Percentiles rank a stretch among this genome's conserved stretches.
phyloP scores from a whole-genome alignment of 2,888 invertebrate genomes.

The Meteorus colon region DNA sequence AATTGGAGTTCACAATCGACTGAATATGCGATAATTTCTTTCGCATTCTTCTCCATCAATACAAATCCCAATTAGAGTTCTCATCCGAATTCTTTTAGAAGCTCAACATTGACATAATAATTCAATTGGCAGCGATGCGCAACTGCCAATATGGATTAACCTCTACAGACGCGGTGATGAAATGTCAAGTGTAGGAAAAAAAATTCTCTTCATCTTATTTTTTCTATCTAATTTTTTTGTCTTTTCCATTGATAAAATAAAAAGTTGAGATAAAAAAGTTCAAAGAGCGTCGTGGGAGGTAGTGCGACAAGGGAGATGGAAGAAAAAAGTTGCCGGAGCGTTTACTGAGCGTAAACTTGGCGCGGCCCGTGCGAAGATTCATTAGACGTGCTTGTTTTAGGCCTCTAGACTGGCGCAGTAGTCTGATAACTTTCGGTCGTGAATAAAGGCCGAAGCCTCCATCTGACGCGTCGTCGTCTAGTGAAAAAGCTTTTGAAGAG shows the following conservation, averaged over 20 bases:
- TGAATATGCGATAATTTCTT: no score
- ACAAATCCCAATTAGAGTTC: background rate
- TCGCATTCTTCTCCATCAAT: background rate
- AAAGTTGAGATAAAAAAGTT: constrained; percentile 29
- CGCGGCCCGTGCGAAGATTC: constrained; percentile 45
- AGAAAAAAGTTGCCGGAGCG: constrained; percentile 44
- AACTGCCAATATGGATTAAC: background rate
- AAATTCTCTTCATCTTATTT: background rate
- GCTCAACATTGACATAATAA: background rate
- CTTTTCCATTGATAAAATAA: constrained; percentile 7
- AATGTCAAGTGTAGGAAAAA: background rate
- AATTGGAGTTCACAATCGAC: no score
- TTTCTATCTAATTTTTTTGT: background rate
- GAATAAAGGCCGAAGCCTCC: constrained; percentile 10
- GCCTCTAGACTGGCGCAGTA: constrained; percentile 36
- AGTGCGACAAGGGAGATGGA: background rate
- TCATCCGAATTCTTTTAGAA: background rate
- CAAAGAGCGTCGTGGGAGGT: constrained; percentile 9
- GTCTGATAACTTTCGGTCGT: constrained; percentile 45
- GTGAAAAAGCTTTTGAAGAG: constrained; percentile 27
- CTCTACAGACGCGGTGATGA: background rate
- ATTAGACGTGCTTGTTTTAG: constrained; percentile 51
- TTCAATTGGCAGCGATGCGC: background rate
- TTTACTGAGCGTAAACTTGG: constrained; percentile 51
- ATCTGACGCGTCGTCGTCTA: background rate